phyloP scores from a whole-genome alignment of 2,113 vertebrate genomes.

The Corydoras maculifer region DNA sequence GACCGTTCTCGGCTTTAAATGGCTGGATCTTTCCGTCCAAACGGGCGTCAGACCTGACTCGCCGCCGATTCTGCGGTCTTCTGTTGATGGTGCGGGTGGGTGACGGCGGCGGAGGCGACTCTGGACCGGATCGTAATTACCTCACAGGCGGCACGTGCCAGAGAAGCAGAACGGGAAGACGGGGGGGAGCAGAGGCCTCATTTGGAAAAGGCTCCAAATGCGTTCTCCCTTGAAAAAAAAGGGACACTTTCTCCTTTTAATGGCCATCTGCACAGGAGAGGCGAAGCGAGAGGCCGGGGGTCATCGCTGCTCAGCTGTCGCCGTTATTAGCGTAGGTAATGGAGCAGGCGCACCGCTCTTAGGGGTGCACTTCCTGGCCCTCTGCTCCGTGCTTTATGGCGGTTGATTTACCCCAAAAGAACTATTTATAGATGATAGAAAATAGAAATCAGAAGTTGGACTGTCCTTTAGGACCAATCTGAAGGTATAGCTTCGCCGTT shows the following conservation, averaged over 20 bases:
- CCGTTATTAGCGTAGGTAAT: constrained; percentile 98
- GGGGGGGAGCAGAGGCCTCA: constrained; percentile 52
- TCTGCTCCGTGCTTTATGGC: constrained; percentile 64
- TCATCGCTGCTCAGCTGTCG: constrained; percentile 99
- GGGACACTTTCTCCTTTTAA: constrained; percentile 96
- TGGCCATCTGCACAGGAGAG: constrained; percentile 99
- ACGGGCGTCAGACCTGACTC: neutral
- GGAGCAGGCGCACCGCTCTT: constrained; percentile 89
- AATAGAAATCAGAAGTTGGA: constrained; percentile 54
- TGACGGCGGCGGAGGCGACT: constrained; percentile 38
- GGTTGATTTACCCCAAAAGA: constrained; percentile 90
- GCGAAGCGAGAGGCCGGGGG: constrained; percentile 87
- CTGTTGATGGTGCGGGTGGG: constrained; percentile 35
- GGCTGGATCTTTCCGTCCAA: constrained; percentile 1
- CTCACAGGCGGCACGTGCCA: constrained; percentile 55
- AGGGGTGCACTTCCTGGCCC: constrained; percentile 95
- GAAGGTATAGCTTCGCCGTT: neutral
- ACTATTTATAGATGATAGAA: constrained; percentile 92
- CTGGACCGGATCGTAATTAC: constrained; percentile 56
- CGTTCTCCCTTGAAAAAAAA: constrained; percentile 79
- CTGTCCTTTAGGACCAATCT: constrained; percentile 47
- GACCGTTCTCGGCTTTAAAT: constrained; percentile 12
- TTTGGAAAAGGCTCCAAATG: constrained; percentile 72
- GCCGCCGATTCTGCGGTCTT: constrained; percentile 6
- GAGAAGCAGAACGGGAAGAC: constrained; percentile 44